phyloP scores from a whole-genome alignment of 2,888 invertebrate genomes.

The Ctena decussata region DNA sequence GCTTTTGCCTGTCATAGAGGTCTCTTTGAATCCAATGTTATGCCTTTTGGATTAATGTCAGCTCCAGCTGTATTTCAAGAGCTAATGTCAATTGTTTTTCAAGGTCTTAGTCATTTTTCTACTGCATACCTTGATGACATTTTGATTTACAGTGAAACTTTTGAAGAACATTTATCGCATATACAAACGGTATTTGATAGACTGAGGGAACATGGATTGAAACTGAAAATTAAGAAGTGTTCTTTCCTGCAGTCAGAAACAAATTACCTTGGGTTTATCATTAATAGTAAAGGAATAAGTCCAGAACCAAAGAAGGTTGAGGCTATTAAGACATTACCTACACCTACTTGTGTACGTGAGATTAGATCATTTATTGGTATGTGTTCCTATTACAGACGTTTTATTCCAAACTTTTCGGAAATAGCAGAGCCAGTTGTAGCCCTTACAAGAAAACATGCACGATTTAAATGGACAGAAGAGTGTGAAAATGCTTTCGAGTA shows the following conservation, averaged over 20 bases:
- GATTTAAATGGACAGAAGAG: no score
- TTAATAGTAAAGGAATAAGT: neutral
- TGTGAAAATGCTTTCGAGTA: no score
- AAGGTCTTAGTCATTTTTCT: neutral
- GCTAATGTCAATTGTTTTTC: neutral
- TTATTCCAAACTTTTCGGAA: no score
- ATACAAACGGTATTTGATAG: neutral
- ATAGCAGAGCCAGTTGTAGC: no score
- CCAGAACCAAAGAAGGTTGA: neutral
- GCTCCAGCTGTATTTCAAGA: neutral
- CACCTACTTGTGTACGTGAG: constrained; percentile 29
- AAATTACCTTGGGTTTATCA: neutral
- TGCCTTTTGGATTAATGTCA: neutral
- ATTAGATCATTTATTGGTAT: constrained; percentile 42
- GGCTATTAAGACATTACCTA: neutral
- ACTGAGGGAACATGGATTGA: neutral
- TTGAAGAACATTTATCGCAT: neutral
- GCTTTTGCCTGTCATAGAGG: constrained; percentile 27
- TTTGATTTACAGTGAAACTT: neutral
- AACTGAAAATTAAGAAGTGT: neutral
- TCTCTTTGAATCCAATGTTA: neutral
- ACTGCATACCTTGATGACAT: neutral
- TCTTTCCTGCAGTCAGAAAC: neutral
- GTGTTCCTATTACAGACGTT: no score
- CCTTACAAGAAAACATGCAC: no score